These are phyloP conservation scores for Holacanthella duospinosa DNA, from an alignment of 2,888 invertebrate species.

Conservation along the genomic window DNA sequence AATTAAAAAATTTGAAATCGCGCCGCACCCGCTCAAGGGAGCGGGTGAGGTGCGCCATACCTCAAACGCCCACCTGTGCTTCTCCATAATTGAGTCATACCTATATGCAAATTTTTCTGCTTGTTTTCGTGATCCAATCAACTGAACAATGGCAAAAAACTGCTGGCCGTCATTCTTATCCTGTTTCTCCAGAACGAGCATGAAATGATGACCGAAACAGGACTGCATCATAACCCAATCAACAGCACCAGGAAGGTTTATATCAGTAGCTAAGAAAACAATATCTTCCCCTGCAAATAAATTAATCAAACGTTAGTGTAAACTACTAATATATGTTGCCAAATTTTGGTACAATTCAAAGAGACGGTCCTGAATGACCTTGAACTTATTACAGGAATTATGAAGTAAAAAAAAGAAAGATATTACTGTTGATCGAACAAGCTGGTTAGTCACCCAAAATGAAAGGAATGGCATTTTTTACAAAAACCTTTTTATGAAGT, in stretches of 20 bases:
- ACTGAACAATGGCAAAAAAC: slow-evolving; percentile 95
- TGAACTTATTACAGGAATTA: too few relatives aligned
- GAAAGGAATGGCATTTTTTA: too few relatives aligned
- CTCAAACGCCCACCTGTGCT: too few relatives aligned
- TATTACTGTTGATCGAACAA: too few relatives aligned
- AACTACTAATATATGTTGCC: neutral
- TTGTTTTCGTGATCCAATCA: slow-evolving; percentile 96
- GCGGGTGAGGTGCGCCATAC: too few relatives aligned
- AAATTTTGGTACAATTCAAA: too few relatives aligned
- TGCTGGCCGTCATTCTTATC: slow-evolving; percentile 95
- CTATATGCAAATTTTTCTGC: slow-evolving; percentile 97
- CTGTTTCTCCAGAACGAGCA: slow-evolving; percentile 97
- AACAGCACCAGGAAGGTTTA: slow-evolving; percentile 96
- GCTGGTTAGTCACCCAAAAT: too few relatives aligned
- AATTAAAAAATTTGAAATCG: too few relatives aligned
- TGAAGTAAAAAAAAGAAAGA: too few relatives aligned
- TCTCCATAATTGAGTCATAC: too few relatives aligned
- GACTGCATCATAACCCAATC: slow-evolving; percentile 99
- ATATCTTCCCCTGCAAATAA: slow-evolving; percentile 87
- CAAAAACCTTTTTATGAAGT: too few relatives aligned
- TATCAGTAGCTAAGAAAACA: slow-evolving; percentile 97
- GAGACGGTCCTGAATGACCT: neutral
- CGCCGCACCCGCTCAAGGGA: too few relatives aligned
- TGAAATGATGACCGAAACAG: slow-evolving; percentile 97
- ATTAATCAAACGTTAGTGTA: slow-evolving; percentile 7